Conservation (phyloP, 2,888 invertebrate genomes). For the Acanthosoma haemorrhoidale region DNA sequence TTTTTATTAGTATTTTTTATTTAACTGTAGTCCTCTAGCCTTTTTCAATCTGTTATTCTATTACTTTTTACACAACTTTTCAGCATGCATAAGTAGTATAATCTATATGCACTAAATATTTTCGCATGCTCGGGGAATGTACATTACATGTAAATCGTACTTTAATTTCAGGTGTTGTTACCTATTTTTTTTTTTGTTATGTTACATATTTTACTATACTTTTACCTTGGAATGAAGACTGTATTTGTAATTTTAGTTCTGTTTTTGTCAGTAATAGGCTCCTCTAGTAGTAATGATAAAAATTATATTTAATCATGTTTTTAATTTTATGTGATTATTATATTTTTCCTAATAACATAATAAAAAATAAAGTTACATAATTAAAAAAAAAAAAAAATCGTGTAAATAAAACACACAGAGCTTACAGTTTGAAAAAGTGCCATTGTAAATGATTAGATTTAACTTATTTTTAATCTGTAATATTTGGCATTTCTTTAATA, state of each 20-base stretch:
- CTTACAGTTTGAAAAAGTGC: background rate
- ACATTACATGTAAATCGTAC: no score
- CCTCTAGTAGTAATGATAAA: no score
- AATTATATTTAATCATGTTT: no score
- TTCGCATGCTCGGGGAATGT: background rate
- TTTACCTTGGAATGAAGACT: no score
- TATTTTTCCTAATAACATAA: background rate
- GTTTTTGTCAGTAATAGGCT: no score
- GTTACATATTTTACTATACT: background rate
- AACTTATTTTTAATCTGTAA: background rate
- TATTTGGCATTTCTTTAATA: no score
- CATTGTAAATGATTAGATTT: background rate
- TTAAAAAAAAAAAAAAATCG: background rate
- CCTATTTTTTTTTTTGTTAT: background rate
- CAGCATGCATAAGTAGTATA: background rate
- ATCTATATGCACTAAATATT: background rate
- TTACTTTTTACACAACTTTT: background rate
- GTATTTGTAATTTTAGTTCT: no score
- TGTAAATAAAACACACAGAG: background rate
- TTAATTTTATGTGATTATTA: background rate
- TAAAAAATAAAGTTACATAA: background rate
- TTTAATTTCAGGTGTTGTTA: background rate
- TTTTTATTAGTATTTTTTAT: no score
- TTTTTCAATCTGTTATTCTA: background rate
- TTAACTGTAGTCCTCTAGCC: background rate